phyloP scores from a whole-genome alignment of 2,797 vertebrate species.

The Limnodromus scolopaceus region DNA sequence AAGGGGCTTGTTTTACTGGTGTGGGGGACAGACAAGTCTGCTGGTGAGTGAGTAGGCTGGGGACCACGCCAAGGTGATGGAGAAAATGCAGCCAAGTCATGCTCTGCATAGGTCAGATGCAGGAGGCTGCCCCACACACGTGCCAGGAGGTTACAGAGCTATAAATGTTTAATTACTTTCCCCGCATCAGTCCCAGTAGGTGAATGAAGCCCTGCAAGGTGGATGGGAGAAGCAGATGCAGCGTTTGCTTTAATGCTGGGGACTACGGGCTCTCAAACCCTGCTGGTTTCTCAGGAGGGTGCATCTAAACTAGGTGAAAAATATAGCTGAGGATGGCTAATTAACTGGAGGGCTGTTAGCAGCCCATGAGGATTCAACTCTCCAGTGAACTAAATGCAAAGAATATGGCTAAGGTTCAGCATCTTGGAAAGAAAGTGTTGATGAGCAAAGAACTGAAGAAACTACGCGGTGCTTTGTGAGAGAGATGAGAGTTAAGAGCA shows the following conservation, averaged over 20 bases:
- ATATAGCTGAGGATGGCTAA: neutral
- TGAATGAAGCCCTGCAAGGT: neutral
- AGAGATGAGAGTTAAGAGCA: neutral
- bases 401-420: neutral
- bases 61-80: neutral
- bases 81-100: constrained; percentile 19
- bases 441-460: neutral
- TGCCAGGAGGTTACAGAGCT: constrained; percentile 3
- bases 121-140: neutral
- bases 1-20: neutral
- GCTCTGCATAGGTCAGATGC: neutral
- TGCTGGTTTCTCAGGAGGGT: neutral
- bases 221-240: neutral
- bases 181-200: neutral
- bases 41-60: neutral
- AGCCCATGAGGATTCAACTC: fast-evolving
- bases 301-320: neutral
- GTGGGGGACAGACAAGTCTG: neutral
- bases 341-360: neutral
- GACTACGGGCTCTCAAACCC: neutral
- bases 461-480: neutral
- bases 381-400: neutral
- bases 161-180: constrained; percentile 28
- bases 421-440: neutral
- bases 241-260: neutral